Evolutionary conservation across 2,797 vertebrate species (phyloP).

Genomic region (Lepidocolaptes lacrymiger): DNA sequence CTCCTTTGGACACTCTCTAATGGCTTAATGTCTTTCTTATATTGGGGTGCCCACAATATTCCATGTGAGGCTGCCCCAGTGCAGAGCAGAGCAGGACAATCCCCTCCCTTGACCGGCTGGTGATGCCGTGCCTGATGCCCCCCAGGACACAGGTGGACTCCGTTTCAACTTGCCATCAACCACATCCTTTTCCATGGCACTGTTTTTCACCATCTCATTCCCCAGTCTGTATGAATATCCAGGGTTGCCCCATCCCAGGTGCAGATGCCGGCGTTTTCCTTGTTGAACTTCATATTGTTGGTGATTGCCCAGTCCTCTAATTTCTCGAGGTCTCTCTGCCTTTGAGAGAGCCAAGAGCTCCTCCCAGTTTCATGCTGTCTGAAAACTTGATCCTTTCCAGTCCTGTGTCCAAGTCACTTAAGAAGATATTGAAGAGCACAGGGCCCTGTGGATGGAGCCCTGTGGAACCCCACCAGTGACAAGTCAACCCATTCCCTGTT

Average conservation of each 20-base stretch:
- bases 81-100: no score
- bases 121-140: no score
- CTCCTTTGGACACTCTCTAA: background rate
- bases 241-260: background rate
- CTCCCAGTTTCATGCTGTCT: background rate
- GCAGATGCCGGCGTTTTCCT: background rate
- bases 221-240: background rate
- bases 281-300: background rate
- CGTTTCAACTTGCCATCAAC: no score
- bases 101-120: no score
- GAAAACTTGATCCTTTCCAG: background rate
- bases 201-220: background rate
- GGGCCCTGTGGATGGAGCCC: background rate
- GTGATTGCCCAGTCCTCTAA: background rate
- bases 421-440: background rate
- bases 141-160: no score
- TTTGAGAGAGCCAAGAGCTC: background rate
- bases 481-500: background rate
- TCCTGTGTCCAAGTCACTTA: background rate
- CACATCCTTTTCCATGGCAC: background rate
- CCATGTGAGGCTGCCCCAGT: background rate
- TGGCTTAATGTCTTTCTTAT: background rate
- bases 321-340: background rate
- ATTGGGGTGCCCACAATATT: background rate
- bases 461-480: background rate